Evolutionary conservation across 2,888 invertebrate genomes (phyloP).

Genomic region (Oscheius myriophilus): DNA sequence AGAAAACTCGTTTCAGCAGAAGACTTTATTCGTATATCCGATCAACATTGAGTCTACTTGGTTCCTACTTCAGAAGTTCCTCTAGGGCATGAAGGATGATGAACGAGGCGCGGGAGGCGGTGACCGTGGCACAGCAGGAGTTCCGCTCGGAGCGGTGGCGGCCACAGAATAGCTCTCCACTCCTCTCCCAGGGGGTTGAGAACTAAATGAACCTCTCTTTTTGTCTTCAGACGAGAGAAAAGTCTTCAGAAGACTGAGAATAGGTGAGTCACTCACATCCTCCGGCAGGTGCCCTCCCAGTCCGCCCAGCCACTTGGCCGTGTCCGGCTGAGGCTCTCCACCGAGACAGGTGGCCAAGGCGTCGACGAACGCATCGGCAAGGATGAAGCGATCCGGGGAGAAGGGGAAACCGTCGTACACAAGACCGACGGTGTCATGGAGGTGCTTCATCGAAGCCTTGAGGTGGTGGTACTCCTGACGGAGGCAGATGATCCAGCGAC

Average conservation of each 20-base stretch:
- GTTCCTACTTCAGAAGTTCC: conserved; percentile 30
- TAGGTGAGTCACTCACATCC: conserved; percentile 5
- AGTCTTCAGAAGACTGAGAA: background rate
- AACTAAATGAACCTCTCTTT: conserved; percentile 1
- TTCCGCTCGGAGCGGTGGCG: conserved; percentile 30
- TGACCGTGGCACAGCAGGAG: conserved; percentile 34
- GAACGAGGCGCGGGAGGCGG: conserved; percentile 47
- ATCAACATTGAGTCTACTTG: too few species aligned
- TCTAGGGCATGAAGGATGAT: conserved; percentile 41
- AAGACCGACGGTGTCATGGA: conserved; percentile 43
- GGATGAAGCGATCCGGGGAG: conserved; percentile 45
- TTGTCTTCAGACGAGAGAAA: background rate
- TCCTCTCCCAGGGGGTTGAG: conserved; percentile 30
- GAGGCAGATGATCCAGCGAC: conserved; percentile 49
- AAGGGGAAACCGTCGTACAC: conserved; percentile 55
- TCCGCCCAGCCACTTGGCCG: conserved; percentile 39
- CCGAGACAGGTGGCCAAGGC: conserved; percentile 49
- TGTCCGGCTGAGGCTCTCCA: conserved; percentile 35
- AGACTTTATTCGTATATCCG: too few species aligned
- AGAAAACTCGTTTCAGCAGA: too few species aligned
- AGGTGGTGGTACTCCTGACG: conserved; percentile 48
- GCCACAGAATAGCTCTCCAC: conserved; percentile 33
- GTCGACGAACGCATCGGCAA: conserved; percentile 57
- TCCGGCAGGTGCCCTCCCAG: conserved; percentile 33
- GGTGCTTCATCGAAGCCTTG: conserved; percentile 43